phyloP scores from a whole-genome alignment of 2,888 invertebrate genomes.

The Marronus borbonicus region DNA sequence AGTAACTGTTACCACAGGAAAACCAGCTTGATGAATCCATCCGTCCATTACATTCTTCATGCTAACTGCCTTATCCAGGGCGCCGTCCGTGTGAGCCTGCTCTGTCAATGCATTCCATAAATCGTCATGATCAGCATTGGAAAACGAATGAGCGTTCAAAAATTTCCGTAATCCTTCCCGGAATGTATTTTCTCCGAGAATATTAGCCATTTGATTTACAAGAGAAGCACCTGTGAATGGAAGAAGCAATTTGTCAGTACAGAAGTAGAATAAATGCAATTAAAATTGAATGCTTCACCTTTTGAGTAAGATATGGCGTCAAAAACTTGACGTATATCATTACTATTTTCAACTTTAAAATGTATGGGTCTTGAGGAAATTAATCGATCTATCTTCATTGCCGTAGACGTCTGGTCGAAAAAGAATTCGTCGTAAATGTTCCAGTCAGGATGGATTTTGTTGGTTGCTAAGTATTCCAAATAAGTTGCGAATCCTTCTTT shows the following conservation, averaged over 20 bases:
- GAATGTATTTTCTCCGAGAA: slow-evolving; percentile 77
- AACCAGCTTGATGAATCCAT: slow-evolving; percentile 80
- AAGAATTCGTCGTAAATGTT: slow-evolving; percentile 74
- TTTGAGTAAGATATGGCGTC: slow-evolving; percentile 83
- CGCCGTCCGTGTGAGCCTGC: slow-evolving; percentile 70
- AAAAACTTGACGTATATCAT: slow-evolving; percentile 79
- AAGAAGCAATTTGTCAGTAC: not conserved
- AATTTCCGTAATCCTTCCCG: slow-evolving; percentile 72
- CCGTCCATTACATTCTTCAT: slow-evolving; percentile 78
- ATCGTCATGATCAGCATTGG: slow-evolving; percentile 78
- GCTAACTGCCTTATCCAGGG: slow-evolving; percentile 67
- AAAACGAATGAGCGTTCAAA: slow-evolving; percentile 72
- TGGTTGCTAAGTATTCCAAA: slow-evolving; percentile 73
- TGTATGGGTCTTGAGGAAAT: slow-evolving; percentile 79
- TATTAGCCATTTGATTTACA: slow-evolving; percentile 81
- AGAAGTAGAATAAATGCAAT: not conserved
- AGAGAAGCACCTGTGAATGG: slow-evolving; percentile 75
- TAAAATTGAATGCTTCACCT: slow-evolving; percentile 62
- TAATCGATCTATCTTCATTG: slow-evolving; percentile 76
- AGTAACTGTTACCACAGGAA: slow-evolving; percentile 76
- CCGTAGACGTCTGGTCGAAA: slow-evolving; percentile 72
- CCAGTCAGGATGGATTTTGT: slow-evolving; percentile 75
- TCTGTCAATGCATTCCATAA: slow-evolving; percentile 79
- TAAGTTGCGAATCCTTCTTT: slow-evolving; percentile 85
- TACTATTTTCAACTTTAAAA: slow-evolving; percentile 75